Percentiles rank a stretch among this genome's conserved stretches.
These are phyloP conservation scores for Sarcophaga caerulescens DNA, from an alignment of 2,888 invertebrate species.

Conservation along the genomic window DNA sequence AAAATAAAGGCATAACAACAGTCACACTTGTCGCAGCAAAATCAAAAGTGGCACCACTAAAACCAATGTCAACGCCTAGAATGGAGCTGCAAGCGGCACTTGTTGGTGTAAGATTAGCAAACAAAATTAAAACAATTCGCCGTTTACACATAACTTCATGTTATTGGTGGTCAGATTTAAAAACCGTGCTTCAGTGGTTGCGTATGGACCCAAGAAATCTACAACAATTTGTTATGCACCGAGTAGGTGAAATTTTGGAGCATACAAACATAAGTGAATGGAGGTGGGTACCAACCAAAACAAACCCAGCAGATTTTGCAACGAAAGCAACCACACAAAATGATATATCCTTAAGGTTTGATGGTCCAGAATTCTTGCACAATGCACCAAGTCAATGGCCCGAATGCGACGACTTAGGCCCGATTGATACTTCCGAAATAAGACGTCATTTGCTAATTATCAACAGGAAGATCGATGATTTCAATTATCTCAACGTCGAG, in stretches of 20 bases:
- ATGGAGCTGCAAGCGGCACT: slow-evolving; percentile 33
- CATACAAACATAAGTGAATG: slow-evolving; percentile 50
- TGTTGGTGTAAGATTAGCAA: slow-evolving; percentile 26
- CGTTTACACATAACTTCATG: slow-evolving; percentile 23
- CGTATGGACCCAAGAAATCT: slow-evolving; percentile 44
- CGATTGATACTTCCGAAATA: slow-evolving; percentile 5
- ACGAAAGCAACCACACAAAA: slow-evolving; percentile 50
- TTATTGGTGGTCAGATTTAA: slow-evolving; percentile 52
- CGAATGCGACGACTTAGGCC: background rate
- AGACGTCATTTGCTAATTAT: slow-evolving; percentile 2
- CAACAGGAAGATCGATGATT: background rate
- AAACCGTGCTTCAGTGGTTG: slow-evolving; percentile 21
- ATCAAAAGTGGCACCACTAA: slow-evolving; percentile 43
- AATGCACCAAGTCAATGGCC: slow-evolving; percentile 34
- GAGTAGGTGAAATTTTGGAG: slow-evolving; percentile 62
- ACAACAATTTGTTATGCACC: slow-evolving; percentile 58
- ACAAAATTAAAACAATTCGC: slow-evolving; percentile 19
- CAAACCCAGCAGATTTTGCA: slow-evolving; percentile 56
- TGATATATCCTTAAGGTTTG: slow-evolving; percentile 43
- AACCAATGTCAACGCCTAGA: slow-evolving; percentile 46
- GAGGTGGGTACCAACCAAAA: slow-evolving; percentile 60
- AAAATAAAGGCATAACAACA: background rate
- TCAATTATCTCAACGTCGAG: slow-evolving; percentile 35
- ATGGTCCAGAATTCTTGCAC: slow-evolving; percentile 45
- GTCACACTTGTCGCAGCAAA: slow-evolving; percentile 33